Conservation (phyloP, 2,113 vertebrate species). For the Pseudolaguvia tuberculata region DNA sequence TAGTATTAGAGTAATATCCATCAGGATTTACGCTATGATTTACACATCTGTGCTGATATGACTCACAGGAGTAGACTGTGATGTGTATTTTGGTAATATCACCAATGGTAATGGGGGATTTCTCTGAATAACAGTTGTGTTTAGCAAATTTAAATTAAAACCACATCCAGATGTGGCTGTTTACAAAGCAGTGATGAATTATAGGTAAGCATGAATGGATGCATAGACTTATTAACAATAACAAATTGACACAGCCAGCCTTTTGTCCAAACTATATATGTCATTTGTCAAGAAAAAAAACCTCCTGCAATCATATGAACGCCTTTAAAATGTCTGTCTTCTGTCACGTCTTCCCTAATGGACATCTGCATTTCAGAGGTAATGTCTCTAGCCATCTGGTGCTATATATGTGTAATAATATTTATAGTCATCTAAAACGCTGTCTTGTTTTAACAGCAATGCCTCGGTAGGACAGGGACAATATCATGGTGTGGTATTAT, state of each 20-base stretch:
- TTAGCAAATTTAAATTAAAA: neutral
- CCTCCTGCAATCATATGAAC: neutral
- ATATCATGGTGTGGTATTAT: conserved; percentile 35
- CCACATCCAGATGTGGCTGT: neutral
- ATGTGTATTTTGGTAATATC: conserved; percentile 9
- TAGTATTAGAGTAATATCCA: neutral
- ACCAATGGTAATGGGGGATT: conserved; percentile 3
- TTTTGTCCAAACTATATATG: neutral
- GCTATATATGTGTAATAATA: neutral
- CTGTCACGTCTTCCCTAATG: conserved; percentile 13
- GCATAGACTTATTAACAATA: neutral
- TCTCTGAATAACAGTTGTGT: conserved; percentile 5
- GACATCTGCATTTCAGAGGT: neutral
- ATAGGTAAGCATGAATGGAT: conserved; percentile 12
- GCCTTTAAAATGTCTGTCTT: conserved; percentile 8
- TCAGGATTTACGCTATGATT: neutral
- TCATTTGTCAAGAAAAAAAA: neutral
- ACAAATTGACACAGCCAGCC: neutral
- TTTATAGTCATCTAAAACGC: neutral
- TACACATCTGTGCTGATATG: neutral
- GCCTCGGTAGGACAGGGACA: neutral
- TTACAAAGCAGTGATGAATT: conserved; percentile 1
- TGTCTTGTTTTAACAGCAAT: conserved; percentile 1
- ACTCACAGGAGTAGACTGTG: neutral
- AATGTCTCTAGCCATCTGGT: neutral